Evolutionary conservation across 1,140 invertebrate species (phyloP), one percentile per base, ranked within the genome.

Genomic region (Reticulitermes speratus): DNA sequence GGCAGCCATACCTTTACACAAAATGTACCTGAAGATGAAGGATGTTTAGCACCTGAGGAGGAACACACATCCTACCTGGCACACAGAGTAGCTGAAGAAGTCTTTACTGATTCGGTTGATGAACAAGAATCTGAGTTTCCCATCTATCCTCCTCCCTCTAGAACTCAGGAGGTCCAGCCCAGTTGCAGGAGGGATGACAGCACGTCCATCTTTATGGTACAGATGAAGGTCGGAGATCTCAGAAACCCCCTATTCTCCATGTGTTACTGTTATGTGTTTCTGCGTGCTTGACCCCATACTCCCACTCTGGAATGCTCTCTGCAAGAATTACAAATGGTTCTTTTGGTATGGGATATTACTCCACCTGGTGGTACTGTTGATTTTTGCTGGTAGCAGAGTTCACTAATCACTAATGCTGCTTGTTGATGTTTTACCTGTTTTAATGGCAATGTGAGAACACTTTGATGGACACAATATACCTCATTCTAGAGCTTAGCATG

Each of bases 31-130:
- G 84, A 84, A 16, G 48, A 84, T 52, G 84, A 84, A 23, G 52
- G 1, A n/a, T 52, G 16, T 21, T 48, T 84, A n/a, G 83, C 83
- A 84, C 45, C 48, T 32, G 44, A 48, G 38, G 44, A 84, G 38
- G 48, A 89, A 86, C 87, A 88, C 23, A 86, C 87, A 11, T 87
- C 88, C 23, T 86, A 87, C 83, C 86, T 89, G 14, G 88, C 88
- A 44, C 88, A 88, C 84, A 88, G 88, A 84, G 88, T 89, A 48
- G 89, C 89, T 65, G 88, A 90, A 65, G 88, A 88, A 86, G 88
- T 89, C 52, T 87, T 89, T 55, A 89, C 87, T 83, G 87, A 89
- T 88, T 69, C 89, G 55, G 65, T 30, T 75, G 88, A 89, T 86
- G 86, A 87, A 44, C 48, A 84, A 52, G 84, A 84, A 59, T 45